Evolutionary conservation across 1,140 invertebrate species (phyloP).

Genomic region (Apis laboriosa): DNA sequence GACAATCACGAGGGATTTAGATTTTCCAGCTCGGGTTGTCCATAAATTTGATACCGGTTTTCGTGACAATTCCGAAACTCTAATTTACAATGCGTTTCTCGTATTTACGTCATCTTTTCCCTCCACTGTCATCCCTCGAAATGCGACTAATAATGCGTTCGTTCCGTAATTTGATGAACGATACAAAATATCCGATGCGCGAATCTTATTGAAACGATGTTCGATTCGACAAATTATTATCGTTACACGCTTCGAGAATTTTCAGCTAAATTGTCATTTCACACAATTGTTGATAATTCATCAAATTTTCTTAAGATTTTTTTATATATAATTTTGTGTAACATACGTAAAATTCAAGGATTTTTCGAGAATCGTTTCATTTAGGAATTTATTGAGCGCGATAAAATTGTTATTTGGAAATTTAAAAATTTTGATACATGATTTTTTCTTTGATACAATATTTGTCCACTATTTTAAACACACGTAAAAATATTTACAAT

Average conservation of each 20-base stretch:
- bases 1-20: slow-evolving; percentile 71
- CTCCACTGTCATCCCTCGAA: neutral
- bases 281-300: neutral
- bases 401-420: too few species aligned
- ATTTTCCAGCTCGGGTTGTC: slow-evolving; percentile 58
- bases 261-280: too few species aligned
- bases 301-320: neutral
- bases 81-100: slow-evolving; percentile 53
- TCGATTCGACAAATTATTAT: neutral
- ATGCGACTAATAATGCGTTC: neutral
- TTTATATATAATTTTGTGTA: neutral
- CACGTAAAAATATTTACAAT: too few species aligned
- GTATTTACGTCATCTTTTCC: slow-evolving; percentile 25
- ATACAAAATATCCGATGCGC: neutral
- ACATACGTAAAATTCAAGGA: too few species aligned
- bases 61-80: slow-evolving; percentile 39
- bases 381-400: too few species aligned
- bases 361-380: too few species aligned
- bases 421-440: too few species aligned
- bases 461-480: too few species aligned
- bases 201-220: neutral
- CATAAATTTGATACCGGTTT: slow-evolving; percentile 64
- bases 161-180: neutral
- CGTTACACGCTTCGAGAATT: too few species aligned
- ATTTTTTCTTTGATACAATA: too few species aligned